phyloP scores from a whole-genome alignment of 2,888 invertebrate species.

The Drosophila stalkeri region DNA sequence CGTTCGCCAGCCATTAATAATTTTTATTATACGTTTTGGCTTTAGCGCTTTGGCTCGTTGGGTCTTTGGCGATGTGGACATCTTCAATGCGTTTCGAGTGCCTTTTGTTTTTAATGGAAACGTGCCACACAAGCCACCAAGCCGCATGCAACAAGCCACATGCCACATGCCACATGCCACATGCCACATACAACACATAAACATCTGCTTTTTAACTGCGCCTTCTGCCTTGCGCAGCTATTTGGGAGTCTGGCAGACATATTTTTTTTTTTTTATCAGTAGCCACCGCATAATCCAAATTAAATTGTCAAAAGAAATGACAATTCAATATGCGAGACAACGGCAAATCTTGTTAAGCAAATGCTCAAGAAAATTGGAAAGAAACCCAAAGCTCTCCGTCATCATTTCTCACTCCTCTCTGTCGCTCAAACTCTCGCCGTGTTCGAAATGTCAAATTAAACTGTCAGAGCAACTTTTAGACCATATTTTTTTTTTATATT shows the following conservation, averaged over 20 bases:
- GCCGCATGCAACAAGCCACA: slow-evolving; percentile 8
- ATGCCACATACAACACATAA: slow-evolving; percentile 28
- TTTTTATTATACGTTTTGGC: slow-evolving; percentile 52
- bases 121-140: slow-evolving; percentile 49
- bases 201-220: slow-evolving; percentile 50
- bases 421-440: neutral
- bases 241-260: neutral
- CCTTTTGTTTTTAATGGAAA: slow-evolving; percentile 72
- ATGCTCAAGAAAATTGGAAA: slow-evolving; percentile 64
- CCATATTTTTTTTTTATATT: slow-evolving; percentile 46
- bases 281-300: slow-evolving; percentile 77
- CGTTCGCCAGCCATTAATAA: slow-evolving; percentile 74
- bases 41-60: neutral
- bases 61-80: slow-evolving; percentile 40
- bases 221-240: neutral
- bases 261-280: slow-evolving; percentile 54
- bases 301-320: slow-evolving; percentile 81
- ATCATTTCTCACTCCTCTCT: slow-evolving; percentile 28
- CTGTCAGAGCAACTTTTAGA: slow-evolving; percentile 76
- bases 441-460: slow-evolving; percentile 76
- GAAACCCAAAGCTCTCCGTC: slow-evolving; percentile 71
- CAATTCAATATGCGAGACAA: slow-evolving; percentile 70
- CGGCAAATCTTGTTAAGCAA: slow-evolving; percentile 74
- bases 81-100: slow-evolving; percentile 67
- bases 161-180: slow-evolving; percentile 12